Evolutionary conservation across 1,140 invertebrate species (phyloP), one percentile per base, ranked within the genome.

Genomic region (Saxidomus purpurata): DNA sequence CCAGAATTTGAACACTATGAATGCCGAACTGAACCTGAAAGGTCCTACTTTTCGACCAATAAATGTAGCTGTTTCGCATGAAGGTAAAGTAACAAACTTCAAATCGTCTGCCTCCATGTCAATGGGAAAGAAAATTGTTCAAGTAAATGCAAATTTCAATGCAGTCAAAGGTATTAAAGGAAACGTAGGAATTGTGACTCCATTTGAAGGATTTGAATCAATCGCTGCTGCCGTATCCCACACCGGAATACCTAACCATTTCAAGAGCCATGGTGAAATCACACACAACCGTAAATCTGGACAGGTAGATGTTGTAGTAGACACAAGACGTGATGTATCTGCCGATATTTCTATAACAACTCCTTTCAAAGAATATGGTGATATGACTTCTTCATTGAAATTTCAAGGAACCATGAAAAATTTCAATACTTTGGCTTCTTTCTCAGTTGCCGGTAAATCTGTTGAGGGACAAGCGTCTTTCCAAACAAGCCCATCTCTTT

Each of bases 151-250:
- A 28, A 84, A 84, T 38, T 25, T 84, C 34, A 84, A 84, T 34
- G 28, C 61, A 3, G 40, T 84, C 22, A 67, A 63, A n/a, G 81
- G 81, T 28, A 4, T 85, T 28, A 85, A 85, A 63, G 43, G 40
- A 15, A 47, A n/a, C 25, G 19, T 74, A 36, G 69, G 34, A 25
- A 52, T 85, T 15, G 28, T 36, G 6, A 85, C 67, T 34, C 83
- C 83, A 74, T 85, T 85, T 76, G 17, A 49, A 6, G 69, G 81
- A n/a, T 90, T 47, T 36, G 52, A 87, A 61, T 79, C 19, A 31
- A 79, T 59, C 15, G 49, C 40, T 22, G 69, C 69, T 13, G 69
- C 69, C 40, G 31, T 74, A 34, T 74, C 69, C 9, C 69, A 74
- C n/a, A 22, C 34, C 1, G 69, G 69, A 38, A 22, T 40, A 40